Evolutionary conservation across 2,888 invertebrate genomes (phyloP), one percentile per base, ranked within the genome.

Genomic region (Julus scandinavius): DNA sequence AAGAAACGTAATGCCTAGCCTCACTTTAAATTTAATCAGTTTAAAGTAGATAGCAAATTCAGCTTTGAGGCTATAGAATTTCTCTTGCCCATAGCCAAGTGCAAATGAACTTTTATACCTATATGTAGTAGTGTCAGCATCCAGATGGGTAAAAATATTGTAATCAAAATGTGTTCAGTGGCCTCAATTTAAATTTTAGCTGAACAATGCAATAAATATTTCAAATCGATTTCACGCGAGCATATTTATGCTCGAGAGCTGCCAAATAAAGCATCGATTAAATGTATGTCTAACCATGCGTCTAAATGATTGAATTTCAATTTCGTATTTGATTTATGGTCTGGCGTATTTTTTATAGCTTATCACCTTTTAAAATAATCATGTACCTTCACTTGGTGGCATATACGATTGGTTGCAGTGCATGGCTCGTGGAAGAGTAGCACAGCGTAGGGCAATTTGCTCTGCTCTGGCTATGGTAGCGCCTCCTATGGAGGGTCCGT

Each of bases 241-340:
- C 72, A 80, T 29, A 80, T 80, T 80, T 80, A 80, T 80, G 38
- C 13, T 40, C 3, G 38, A 80, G 38, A 80, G 38, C 29, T 80
- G 80, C 80, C 80, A 40, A 80, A 80, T 29, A 80, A 80, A 29
- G 38, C 38, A 15, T 40, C 1, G 29, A 13, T n/a, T 63, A 72
- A 80, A 54, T 45, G 45, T 45, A 7, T 72, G 11, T 29, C 20
- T 72, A 20, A 29, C 20, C 63, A 72, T 17, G 20, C 7, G 13
- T 80, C 11, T 80, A 80, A 54, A 54, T 54, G 54, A 80, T 80
- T 80, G 80, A 80, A 80, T 80, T 72, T 80, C 80, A 80, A 80
- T 38, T 80, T 80, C 80, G 13, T 15, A 40, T 80, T 38, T 13
- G 29, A 80, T 40, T 29, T 80, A 80, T 4, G 80, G 1, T 13